phyloP scores from a whole-genome alignment of 1,140 invertebrate genomes.

The Battus philenor region DNA sequence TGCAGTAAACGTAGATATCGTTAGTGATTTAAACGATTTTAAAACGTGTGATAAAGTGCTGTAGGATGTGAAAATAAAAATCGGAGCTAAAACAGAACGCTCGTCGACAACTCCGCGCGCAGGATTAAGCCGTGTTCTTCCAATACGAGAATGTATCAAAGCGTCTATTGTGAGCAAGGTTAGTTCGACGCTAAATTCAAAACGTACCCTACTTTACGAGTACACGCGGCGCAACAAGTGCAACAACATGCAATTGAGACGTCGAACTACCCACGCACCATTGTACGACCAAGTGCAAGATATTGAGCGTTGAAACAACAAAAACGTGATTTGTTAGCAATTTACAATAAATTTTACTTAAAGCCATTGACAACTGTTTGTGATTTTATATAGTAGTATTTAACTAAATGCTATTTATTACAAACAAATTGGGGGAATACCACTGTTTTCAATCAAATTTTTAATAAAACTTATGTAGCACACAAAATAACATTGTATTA shows the following conservation, averaged over 20 bases:
- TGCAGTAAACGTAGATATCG: too few relatives aligned
- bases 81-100: neutral
- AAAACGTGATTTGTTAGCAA: conserved; percentile 17
- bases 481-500: too few relatives aligned
- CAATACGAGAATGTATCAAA: conserved; percentile 8
- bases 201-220: conserved; percentile 11
- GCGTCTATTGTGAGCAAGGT: conserved; percentile 9
- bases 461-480: too few relatives aligned
- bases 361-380: too few relatives aligned
- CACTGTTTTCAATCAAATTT: too few relatives aligned
- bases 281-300: conserved; percentile 7
- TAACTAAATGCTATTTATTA: too few relatives aligned
- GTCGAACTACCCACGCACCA: conserved; percentile 11
- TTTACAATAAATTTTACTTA: too few relatives aligned
- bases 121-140: conserved; percentile 11
- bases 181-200: conserved; percentile 11
- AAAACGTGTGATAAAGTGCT: too few relatives aligned
- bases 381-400: too few relatives aligned
- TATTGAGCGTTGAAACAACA: neutral
- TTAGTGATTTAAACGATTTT: too few relatives aligned
- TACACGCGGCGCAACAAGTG: conserved; percentile 7
- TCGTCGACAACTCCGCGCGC: neutral
- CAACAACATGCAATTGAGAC: conserved; percentile 15
- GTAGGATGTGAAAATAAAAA: neutral
- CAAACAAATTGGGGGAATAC: too few relatives aligned